A percentile compares a stretch with the other conserved stretches of the same genome.
Conservation (phyloP, 1,140 invertebrate genomes). For the Bombus superbus region DNA sequence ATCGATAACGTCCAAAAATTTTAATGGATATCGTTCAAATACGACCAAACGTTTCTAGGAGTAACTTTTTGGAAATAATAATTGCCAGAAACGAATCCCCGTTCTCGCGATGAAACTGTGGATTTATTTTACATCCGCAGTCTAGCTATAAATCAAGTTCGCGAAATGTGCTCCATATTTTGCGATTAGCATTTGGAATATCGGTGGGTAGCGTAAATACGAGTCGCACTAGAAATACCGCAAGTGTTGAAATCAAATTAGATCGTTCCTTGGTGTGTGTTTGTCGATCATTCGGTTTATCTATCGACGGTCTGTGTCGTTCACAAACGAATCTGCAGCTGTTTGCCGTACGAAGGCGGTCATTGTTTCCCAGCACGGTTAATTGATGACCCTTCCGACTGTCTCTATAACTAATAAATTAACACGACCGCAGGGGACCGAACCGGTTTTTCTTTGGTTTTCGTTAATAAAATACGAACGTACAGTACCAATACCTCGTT, state of each 20-base stretch:
- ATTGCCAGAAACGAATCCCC: too few species aligned
- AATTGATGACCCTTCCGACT: constrained; percentile 15
- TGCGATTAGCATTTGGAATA: not conserved
- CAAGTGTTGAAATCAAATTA: constrained; percentile 45
- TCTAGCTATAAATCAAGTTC: too few species aligned
- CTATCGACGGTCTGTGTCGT: constrained; percentile 27
- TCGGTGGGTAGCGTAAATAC: constrained; percentile 18
- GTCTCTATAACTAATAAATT: constrained; percentile 24
- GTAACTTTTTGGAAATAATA: too few species aligned
- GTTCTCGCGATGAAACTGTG: too few species aligned
- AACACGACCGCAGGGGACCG: not conserved
- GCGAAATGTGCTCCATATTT: not conserved
- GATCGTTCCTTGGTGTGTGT: constrained; percentile 48
- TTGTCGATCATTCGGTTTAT: constrained; percentile 52
- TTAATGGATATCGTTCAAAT: too few species aligned
- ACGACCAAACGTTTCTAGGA: too few species aligned
- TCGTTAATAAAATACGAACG: not conserved
- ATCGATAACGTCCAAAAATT: too few species aligned
- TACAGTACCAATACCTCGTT: not conserved
- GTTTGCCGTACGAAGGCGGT: constrained; percentile 16
- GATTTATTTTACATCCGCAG: too few species aligned
- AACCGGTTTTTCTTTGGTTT: not conserved
- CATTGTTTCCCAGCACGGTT: constrained; percentile 28
- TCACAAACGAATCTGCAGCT: constrained; percentile 36
- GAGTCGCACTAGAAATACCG: not conserved